Percentiles rank a stretch among this genome's conserved stretches.
phyloP scores from a whole-genome alignment of 2,113 vertebrate species.

The Larimichthys crocea region DNA sequence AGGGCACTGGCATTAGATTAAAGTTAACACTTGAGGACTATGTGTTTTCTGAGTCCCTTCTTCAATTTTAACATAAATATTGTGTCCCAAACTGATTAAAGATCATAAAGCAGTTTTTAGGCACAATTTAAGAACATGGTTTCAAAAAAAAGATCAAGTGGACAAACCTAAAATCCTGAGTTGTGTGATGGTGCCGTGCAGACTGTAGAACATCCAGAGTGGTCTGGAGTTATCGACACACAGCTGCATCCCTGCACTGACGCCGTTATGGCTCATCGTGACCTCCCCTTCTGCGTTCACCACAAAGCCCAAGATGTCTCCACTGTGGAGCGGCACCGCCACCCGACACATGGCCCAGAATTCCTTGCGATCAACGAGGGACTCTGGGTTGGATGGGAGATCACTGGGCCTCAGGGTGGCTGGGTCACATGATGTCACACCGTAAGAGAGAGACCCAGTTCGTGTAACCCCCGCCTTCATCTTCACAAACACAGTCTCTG shows the following conservation, averaged over 20 bases:
- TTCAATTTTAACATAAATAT: no score
- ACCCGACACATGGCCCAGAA: constrained; percentile 93
- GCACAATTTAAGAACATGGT: not conserved
- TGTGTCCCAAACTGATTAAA: constrained; percentile 5
- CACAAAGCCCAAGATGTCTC: constrained; percentile 92
- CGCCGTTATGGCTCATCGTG: constrained; percentile 91
- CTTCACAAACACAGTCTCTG: constrained; percentile 91
- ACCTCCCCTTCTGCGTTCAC: constrained; percentile 91
- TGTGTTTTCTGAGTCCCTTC: not conserved
- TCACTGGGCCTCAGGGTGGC: constrained; percentile 87
- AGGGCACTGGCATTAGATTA: not conserved
- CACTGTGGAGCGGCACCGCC: constrained; percentile 86
- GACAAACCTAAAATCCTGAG: constrained; percentile 92
- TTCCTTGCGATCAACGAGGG: constrained; percentile 92
- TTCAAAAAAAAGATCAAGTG: not conserved
- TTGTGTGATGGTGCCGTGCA: constrained; percentile 90
- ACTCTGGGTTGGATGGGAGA: constrained; percentile 89
- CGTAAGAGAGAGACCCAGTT: constrained; percentile 86
- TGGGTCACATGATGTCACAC: constrained; percentile 93
- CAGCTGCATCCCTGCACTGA: constrained; percentile 88
- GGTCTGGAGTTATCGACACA: constrained; percentile 93
- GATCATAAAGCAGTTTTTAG: not conserved
- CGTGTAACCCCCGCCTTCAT: constrained; percentile 83
- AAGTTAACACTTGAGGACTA: not conserved
- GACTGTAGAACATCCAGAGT: constrained; percentile 96